Evolutionary conservation across 2,113 vertebrate genomes (phyloP), one percentile per base, ranked within the genome.

Genomic region (Callionymus lyra): DNA sequence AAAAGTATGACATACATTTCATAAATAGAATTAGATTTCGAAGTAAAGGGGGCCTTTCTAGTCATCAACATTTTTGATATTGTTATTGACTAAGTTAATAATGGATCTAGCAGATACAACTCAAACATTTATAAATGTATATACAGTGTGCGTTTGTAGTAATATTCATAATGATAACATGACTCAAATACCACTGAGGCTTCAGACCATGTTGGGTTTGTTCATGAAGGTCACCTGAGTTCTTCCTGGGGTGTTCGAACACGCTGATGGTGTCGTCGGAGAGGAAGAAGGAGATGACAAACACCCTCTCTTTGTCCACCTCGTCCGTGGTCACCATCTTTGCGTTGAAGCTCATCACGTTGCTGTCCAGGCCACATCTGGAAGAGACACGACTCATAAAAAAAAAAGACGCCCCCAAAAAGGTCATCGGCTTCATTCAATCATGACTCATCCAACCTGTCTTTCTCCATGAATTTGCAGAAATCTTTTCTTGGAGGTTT

Each of bases 281-380:
- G 42, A 97, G 85, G 76, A 83, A 88, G 78, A 82, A 91, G 46
- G 85, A 91, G 53, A 97, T 78, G 42, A 91, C 50, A 58, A 97
- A 96, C 48, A 73, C 68, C 39, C 55, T 50, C 44, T 89, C 82
- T 34, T 31, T 58, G 59, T 91, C 82, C 1, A 74, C 31, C 6
- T 79, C 53, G 63, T 69, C 76, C 2, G 66, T 60, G 1, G 85
- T 88, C 61, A 82, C 9, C 41, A 90, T 71, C 68, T 83, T 91
- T 13, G 84, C 92, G 16, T 50, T 49, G 51, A 88, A 95, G 1
- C 72, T 81, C 62, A 98, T 84, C 16, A 74, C 72, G 18, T 89
- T 83, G 49, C 89, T 90, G 18, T 86, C 77, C 16, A 84, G 73
- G 47, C 86, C 90, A 17, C 60, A 79, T 16, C 89, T 93, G 43